Evolutionary conservation across 2,113 vertebrate species (phyloP), one percentile per base, ranked within the genome.

Genomic region (Columba janthina): DNA sequence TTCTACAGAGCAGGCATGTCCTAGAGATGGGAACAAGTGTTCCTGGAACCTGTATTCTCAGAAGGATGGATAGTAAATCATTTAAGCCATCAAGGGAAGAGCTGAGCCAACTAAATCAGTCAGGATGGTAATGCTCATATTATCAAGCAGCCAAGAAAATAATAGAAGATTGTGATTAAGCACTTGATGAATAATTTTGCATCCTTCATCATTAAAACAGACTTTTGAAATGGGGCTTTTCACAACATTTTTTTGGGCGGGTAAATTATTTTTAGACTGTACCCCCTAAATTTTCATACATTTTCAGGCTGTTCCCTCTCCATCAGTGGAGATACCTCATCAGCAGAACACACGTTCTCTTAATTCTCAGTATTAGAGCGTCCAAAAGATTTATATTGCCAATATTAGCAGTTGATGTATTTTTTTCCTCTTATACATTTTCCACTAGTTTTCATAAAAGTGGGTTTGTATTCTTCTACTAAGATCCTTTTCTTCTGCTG

Each of bases 81-180:
- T 89, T 72, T 60, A 90, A 88, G 50, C 54, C 65, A 79, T 86
- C 80, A 88, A 93, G 62, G 18, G 73, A 91, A 91, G 73, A 76
- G 34, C 73, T 92, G 64, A 80, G 89, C 74, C 93, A 96, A 89
- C 60, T 91, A 92, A 77, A 81, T 92, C 69, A 88, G 76, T 65
- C 92, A 91, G 89, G 70, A 89, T 94, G 51, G 82, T 93, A 91
- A 91, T 36, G 67, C 31, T 74, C 22, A 2, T 73, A 74, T 74
- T 69, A 94, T 31, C 56, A 67, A 91, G 80, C 40, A 87, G 93
- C 58, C 90, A 93, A 91, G 67, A 46, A 93, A 89, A 85, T 56
- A 51, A 84, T 17, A 94, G 78, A 96, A 91, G 51, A 85, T 46
- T 88, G 78, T 93, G 89, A 94, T 94, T 88, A 94, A 95, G 85